Base-by-base conservation (phyloP, 2,888 invertebrate species). In the Omphaloscelis lunosa region DNA sequence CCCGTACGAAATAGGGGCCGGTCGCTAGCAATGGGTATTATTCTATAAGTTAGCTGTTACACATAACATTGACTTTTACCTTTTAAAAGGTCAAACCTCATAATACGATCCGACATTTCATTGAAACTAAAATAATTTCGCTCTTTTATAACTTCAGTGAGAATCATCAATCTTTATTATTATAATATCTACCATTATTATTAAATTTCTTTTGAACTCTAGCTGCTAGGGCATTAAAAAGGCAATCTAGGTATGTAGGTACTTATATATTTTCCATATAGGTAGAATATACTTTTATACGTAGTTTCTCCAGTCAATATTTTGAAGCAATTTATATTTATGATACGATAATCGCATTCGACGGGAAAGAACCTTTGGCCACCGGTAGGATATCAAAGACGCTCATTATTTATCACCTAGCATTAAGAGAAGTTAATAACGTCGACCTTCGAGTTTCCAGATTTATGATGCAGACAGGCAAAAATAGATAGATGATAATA, bases 81-180 rank as follows among this genome's bases (percentile, higher is more conserved):
- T 4, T 59, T 27, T 27, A 27, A 58, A 27, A 69, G 39, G 5
- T 27, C 20, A 59, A 15, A 67, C 9, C 8, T 2, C 34, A 34
- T 17, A 41, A 39, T 4, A 5, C 45, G 15, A 45, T 45, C 45
- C 15, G 2, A 27, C 5, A 34, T 12, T 27, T 69, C 20, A 51
- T 23, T 41, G 15, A 59, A 62, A 63, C 72, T 70, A 12, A 70
- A 75, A 72, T 74, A 65, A 51, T 66, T 71, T 73, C 12, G 4
- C 9, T 61, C 29, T 59, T 71, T 29, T 66, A 48, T 66, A n/a
- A 59, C n/a, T 2, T 51, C 23, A 34, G 12, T 9, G 8, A 48
- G 23, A 61, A 61, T 75, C 83, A 85, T 83, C 67, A 80, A 85
- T 85, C 84, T 68, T 77, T 51, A 29, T 65, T 71, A 77, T 75